phyloP scores from a whole-genome alignment of 2,888 invertebrate species.

The Meloe dianella region DNA sequence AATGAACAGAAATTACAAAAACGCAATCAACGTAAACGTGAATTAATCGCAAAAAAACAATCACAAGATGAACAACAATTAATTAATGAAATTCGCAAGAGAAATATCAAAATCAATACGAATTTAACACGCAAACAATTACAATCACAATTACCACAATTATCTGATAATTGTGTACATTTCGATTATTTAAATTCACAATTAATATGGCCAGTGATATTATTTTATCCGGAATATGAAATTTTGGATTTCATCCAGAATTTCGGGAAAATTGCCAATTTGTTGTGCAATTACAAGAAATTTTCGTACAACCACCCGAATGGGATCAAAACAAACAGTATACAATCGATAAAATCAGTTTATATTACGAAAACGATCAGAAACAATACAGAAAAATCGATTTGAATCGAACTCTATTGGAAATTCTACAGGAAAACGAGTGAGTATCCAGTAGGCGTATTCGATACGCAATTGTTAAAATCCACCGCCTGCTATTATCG shows the following conservation, averaged over 20 bases:
- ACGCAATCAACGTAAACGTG: conserved; percentile 65
- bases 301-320: conserved; percentile 73
- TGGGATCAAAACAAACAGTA: conserved; percentile 78
- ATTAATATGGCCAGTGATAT: conserved; percentile 86
- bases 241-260: conserved; percentile 85
- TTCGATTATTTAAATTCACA: conserved; percentile 63
- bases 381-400: conserved; percentile 67
- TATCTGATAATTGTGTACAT: conserved; percentile 69
- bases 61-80: conserved; percentile 59
- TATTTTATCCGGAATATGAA: conserved; percentile 87
- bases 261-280: conserved; percentile 77
- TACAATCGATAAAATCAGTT: conserved; percentile 64
- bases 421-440: conserved; percentile 67
- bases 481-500: neutral
- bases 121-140: conserved; percentile 62
- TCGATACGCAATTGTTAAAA: neutral
- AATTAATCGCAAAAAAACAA: conserved; percentile 58
- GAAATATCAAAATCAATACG: conserved; percentile 62
- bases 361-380: conserved; percentile 77
- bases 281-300: conserved; percentile 65
- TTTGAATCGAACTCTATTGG: conserved; percentile 63
- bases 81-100: conserved; percentile 59
- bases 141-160: conserved; percentile 70
- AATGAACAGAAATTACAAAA: conserved; percentile 62
- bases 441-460: conserved; percentile 48